A percentile compares a stretch with the other conserved stretches of the same genome.
Conservation (phyloP, 2,797 vertebrate species). For the Sarcoramphus papa region DNA sequence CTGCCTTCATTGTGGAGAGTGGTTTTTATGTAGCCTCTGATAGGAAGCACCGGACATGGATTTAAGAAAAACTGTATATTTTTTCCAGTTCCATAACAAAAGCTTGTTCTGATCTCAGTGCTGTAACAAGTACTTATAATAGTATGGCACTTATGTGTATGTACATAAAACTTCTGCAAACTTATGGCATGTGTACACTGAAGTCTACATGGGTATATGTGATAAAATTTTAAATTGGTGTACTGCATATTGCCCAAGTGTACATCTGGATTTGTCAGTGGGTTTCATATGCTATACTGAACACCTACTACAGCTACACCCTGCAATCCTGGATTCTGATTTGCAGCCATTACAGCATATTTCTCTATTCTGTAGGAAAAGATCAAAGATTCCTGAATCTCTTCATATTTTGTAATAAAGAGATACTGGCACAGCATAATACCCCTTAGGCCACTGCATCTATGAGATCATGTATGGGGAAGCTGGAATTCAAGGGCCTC, state of each 20-base stretch:
- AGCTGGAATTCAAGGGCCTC: neutral
- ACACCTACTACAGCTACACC: neutral
- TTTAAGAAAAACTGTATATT: neutral
- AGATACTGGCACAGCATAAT: neutral
- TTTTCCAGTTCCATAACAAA: neutral
- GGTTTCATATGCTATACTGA: neutral
- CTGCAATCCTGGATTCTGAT: neutral
- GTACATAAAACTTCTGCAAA: neutral
- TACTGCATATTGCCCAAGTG: neutral
- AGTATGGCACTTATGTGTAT: neutral
- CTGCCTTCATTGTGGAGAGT: neutral
- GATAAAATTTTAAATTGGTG: neutral
- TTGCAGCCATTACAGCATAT: neutral
- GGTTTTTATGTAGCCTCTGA: neutral
- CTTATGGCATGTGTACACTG: neutral
- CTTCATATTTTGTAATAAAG: neutral
- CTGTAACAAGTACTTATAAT: neutral
- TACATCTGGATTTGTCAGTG: neutral
- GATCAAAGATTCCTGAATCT: neutral
- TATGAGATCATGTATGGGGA: neutral
- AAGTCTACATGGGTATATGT: accelerated
- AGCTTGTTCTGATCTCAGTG: neutral
- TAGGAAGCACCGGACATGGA: neutral
- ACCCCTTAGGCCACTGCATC: neutral
- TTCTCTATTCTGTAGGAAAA: neutral